phyloP scores from a whole-genome alignment of 2,797 vertebrate genomes.

The Phalanger gymnotis region DNA sequence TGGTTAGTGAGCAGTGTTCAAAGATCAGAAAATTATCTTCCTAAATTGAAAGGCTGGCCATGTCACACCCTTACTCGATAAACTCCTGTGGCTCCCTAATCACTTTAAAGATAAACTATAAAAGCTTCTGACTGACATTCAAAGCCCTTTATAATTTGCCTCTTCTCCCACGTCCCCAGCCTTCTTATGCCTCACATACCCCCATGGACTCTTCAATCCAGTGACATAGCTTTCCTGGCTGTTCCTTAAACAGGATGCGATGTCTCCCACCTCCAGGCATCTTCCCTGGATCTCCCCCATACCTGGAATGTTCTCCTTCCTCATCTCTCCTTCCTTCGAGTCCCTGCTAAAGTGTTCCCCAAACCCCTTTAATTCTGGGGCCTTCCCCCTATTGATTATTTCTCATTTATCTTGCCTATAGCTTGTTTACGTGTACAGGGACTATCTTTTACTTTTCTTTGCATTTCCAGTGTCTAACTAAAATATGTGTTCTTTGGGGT shows the following conservation, averaged over 20 bases:
- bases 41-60: not conserved
- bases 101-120: not conserved
- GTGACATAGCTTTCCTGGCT: fast-evolving
- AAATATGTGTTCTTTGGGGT: slow-evolving; percentile 5
- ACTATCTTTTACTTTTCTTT: not conserved
- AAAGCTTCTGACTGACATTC: not conserved
- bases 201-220: too few relatives aligned
- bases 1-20: not conserved
- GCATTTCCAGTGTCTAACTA: not conserved
- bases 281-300: not conserved
- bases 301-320: not conserved
- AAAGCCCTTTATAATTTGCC: not conserved
- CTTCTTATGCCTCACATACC: not conserved
- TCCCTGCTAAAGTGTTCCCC: not conserved
- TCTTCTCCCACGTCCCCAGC: not conserved
- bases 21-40: not conserved
- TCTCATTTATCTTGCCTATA: not conserved
- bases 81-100: not conserved
- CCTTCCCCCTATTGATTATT: not conserved
- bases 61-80: not conserved
- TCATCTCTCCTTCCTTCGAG: not conserved
- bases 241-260: not conserved
- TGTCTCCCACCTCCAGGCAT: not conserved
- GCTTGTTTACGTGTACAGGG: not conserved
- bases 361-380: not conserved